A percentile compares a stretch with the other conserved stretches of the same genome.
Evolutionary conservation across 2,797 vertebrate species (phyloP).

Genomic region (Natrix natrix): DNA sequence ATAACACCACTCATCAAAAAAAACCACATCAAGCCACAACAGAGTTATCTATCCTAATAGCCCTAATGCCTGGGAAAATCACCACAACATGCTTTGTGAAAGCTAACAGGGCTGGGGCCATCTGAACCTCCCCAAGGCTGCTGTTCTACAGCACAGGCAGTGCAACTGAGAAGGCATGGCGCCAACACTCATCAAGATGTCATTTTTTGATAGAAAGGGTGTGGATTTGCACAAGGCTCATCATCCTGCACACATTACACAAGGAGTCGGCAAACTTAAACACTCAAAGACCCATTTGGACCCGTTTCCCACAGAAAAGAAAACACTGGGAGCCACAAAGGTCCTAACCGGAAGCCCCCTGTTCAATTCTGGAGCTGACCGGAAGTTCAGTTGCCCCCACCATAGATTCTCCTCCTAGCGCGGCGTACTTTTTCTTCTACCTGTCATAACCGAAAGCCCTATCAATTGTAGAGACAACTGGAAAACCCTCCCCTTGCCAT

Average conservation of each 20-base stretch:
- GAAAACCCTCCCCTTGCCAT: no score
- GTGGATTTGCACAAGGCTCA: background rate
- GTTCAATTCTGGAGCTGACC: no score
- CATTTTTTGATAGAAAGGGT: background rate
- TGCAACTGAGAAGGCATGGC: background rate
- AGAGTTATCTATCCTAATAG: background rate
- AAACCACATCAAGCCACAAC: background rate
- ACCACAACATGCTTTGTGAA: background rate
- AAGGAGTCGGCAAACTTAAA: no score
- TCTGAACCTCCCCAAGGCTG: background rate
- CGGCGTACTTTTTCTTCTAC: no score
- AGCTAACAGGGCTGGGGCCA: background rate
- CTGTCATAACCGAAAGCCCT: no score
- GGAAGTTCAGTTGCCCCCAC: no score
- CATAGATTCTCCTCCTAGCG: no score
- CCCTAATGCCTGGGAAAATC: background rate
- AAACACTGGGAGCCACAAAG: no score
- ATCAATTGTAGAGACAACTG: no score
- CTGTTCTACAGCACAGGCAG: background rate
- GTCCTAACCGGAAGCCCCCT: no score
- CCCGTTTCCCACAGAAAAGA: no score
- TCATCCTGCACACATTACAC: background rate
- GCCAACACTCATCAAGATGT: background rate
- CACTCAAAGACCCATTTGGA: no score
- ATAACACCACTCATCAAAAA: background rate